Percentiles rank a stretch among this genome's conserved stretches.
These are phyloP conservation scores for Catocala sponsa DNA, from an alignment of 2,888 invertebrate species.

Conservation along the genomic window DNA sequence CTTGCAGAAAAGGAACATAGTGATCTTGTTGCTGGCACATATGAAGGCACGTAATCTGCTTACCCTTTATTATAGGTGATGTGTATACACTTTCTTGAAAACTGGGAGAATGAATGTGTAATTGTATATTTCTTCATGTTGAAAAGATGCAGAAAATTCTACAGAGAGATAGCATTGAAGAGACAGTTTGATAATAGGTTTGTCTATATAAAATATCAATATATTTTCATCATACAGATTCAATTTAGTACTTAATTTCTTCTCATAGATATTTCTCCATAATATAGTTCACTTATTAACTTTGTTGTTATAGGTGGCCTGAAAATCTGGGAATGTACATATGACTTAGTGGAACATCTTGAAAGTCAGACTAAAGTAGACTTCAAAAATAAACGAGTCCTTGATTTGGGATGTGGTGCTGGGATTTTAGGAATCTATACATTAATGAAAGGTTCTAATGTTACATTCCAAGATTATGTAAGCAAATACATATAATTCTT, in stretches of 20 bases:
- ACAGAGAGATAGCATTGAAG: too few relatives aligned
- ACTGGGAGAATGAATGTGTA: too few relatives aligned
- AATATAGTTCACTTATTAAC: too few relatives aligned
- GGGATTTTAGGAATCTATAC: slow-evolving; percentile 96
- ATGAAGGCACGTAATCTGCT: slow-evolving; percentile 90
- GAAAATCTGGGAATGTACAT: slow-evolving; percentile 98
- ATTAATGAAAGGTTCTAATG: slow-evolving; percentile 89
- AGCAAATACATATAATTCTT: slow-evolving; percentile 64
- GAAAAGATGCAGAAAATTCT: too few relatives aligned
- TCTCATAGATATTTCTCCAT: too few relatives aligned
- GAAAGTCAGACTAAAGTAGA: slow-evolving; percentile 58
- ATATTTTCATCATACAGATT: too few relatives aligned
- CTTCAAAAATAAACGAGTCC: slow-evolving; percentile 87
- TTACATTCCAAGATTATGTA: slow-evolving; percentile 98
- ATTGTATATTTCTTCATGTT: too few relatives aligned
- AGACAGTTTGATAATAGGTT: too few relatives aligned
- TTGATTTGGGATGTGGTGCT: slow-evolving; percentile 98
- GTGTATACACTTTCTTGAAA: too few relatives aligned
- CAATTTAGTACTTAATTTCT: too few relatives aligned
- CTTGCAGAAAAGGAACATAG: slow-evolving; percentile 90
- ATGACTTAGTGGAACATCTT: slow-evolving; percentile 92
- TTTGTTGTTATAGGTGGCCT: slow-evolving; percentile 91
- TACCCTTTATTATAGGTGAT: too few relatives aligned
- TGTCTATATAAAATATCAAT: too few relatives aligned
- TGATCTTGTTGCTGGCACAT: slow-evolving; percentile 92